phyloP scores from a whole-genome alignment of 1,140 invertebrate genomes.

The Papilio polyxenes region DNA sequence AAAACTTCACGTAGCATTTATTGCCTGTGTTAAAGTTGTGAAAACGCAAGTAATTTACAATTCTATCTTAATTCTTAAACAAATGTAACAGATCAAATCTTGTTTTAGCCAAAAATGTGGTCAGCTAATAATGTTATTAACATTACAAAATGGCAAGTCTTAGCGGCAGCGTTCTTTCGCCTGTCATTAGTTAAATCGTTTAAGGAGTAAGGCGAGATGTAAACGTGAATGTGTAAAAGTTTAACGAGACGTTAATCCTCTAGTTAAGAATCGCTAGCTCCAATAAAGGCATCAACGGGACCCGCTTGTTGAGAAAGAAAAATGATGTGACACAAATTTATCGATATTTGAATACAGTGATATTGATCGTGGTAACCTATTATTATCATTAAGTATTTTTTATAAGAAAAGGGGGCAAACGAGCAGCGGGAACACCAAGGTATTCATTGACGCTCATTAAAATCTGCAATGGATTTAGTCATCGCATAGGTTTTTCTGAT shows the following conservation, averaged over 20 bases:
- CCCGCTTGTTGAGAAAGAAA: not conserved
- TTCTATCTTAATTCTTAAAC: not conserved
- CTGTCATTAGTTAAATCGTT: conserved; percentile 19
- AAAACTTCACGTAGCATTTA: too few species aligned
- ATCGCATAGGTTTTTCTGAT: not conserved
- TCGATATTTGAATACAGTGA: conserved; percentile 28
- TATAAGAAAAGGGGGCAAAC: too few species aligned
- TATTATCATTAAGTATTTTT: too few species aligned
- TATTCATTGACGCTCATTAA: too few species aligned
- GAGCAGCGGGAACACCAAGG: too few species aligned
- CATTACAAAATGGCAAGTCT: not conserved
- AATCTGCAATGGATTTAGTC: not conserved
- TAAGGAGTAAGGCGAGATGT: not conserved
- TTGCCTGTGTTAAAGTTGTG: too few species aligned
- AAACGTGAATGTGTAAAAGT: conserved; percentile 7
- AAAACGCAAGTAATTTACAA: not conserved
- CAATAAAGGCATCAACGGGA: not conserved
- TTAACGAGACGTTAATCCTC: conserved; percentile 19
- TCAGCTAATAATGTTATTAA: conserved; percentile 7
- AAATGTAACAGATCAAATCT: not conserved
- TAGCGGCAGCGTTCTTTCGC: not conserved
- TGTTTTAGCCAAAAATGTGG: not conserved
- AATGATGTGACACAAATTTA: conserved; percentile 17
- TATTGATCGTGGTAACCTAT: too few species aligned
- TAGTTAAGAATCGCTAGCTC: conserved; percentile 8